These are phyloP conservation scores for Gallinago paraguaiae DNA, from an alignment of 2,113 vertebrate species.

Conservation along the genomic window DNA sequence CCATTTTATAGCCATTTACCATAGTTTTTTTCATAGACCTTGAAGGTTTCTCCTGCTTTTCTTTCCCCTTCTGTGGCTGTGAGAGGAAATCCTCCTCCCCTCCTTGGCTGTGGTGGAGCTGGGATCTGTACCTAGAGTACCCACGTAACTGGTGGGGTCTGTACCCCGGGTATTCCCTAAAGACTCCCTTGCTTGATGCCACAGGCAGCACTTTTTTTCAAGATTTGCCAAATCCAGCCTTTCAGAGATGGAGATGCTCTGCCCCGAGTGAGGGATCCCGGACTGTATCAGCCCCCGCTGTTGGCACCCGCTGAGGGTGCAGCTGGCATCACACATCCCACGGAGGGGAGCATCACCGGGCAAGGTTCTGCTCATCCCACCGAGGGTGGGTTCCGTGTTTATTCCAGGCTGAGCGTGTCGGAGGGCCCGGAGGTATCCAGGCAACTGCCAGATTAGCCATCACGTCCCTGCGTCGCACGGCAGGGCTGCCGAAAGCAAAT, in stretches of 20 bases:
- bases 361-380: background rate
- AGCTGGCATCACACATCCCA: rapidly evolving
- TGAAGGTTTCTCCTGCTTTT: background rate
- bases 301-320: background rate
- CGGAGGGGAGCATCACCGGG: background rate
- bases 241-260: background rate
- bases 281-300: rapidly evolving
- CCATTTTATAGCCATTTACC: background rate
- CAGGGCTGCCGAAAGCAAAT: conserved; percentile 23
- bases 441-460: conserved; percentile 46
- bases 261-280: rapidly evolving
- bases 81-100: background rate
- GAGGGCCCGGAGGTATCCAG: conserved; percentile 41
- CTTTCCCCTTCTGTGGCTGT: background rate
- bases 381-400: background rate
- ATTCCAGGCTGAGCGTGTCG: background rate
- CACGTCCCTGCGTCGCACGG: background rate
- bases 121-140: background rate
- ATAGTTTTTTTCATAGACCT: background rate
- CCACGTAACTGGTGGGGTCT: rapidly evolving
- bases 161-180: background rate
- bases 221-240: background rate
- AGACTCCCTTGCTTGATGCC: rapidly evolving
- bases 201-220: background rate
- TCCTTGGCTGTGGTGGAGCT: rapidly evolving